Conservation (phyloP, 2,888 invertebrate genomes). For the Escarpia spicata region DNA sequence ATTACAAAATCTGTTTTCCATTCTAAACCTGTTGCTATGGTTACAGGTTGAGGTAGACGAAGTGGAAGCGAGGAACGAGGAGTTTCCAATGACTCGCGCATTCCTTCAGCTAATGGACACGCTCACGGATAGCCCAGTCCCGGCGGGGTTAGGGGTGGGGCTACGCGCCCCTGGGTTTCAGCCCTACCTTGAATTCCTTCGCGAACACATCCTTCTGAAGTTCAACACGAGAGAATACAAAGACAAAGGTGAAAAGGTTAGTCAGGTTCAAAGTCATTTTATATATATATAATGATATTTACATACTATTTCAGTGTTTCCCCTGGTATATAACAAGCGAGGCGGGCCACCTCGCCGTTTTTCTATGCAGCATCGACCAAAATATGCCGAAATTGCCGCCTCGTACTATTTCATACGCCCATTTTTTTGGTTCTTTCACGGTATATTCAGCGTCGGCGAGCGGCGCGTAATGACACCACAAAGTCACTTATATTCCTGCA, state of each 20-base stretch:
- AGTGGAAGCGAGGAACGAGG: constrained; percentile 89
- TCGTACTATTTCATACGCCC: too few relatives aligned
- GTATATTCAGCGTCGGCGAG: too few relatives aligned
- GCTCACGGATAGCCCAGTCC: constrained; percentile 70
- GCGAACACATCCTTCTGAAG: constrained; percentile 82
- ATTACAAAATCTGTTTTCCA: background rate
- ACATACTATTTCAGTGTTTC: too few relatives aligned
- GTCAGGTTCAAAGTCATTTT: background rate
- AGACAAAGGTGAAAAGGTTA: constrained; percentile 76
- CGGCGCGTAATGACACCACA: too few relatives aligned
- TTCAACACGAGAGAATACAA: constrained; percentile 85
- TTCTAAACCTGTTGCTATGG: background rate
- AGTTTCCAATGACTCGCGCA: constrained; percentile 87
- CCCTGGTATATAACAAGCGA: too few relatives aligned
- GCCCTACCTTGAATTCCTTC: constrained; percentile 86
- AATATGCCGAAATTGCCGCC: too few relatives aligned
- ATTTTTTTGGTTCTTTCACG: too few relatives aligned
- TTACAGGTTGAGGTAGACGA: constrained; percentile 89
- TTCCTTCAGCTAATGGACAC: constrained; percentile 80
- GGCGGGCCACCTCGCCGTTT: too few relatives aligned
- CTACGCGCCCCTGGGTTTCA: constrained; percentile 84
- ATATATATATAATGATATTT: too few relatives aligned
- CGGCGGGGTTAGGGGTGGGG: constrained; percentile 77
- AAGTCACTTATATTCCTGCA: too few relatives aligned
- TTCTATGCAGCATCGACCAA: too few relatives aligned